A percentile compares a stretch with the other conserved stretches of the same genome.
Conservation (phyloP, 2,888 invertebrate species). For the Disparrhopalites patrizii region DNA sequence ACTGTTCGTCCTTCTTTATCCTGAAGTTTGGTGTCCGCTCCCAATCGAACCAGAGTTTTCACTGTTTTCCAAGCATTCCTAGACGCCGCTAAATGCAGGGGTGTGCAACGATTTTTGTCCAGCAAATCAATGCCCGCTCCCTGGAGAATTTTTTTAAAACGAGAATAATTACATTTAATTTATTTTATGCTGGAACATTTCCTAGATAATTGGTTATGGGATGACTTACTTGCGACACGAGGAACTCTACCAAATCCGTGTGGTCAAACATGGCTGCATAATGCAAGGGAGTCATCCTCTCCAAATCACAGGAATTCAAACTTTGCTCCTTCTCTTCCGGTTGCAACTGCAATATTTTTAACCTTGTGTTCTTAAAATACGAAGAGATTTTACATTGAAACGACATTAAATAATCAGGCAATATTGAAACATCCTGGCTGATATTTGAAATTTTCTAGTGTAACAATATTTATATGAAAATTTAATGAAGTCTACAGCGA, state of each 20-base stretch:
- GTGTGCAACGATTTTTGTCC: slow-evolving; percentile 74
- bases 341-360: slow-evolving; percentile 58
- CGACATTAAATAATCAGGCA: no score
- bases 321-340: slow-evolving; percentile 68
- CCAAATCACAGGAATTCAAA: slow-evolving; percentile 70
- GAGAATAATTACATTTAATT: not conserved
- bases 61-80: slow-evolving; percentile 78
- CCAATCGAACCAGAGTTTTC: slow-evolving; percentile 63
- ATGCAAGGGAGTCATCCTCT: slow-evolving; percentile 84
- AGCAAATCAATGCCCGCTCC: slow-evolving; percentile 74
- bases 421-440: no score
- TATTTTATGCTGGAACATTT: no score
- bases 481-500: no score
- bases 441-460: no score
- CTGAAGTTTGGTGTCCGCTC: slow-evolving; percentile 70
- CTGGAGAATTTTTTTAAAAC: slow-evolving; percentile 51
- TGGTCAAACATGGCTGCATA: slow-evolving; percentile 90
- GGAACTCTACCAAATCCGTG: slow-evolving; percentile 64
- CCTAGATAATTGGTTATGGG: not conserved
- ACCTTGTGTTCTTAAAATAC: no score
- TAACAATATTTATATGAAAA: no score
- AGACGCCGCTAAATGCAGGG: slow-evolving; percentile 72
- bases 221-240: slow-evolving; percentile 55
- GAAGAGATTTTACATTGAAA: no score
- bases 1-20: slow-evolving; percentile 75